Base-by-base conservation (phyloP, 1,140 invertebrate genomes). In the Bactericera cockerelli region DNA sequence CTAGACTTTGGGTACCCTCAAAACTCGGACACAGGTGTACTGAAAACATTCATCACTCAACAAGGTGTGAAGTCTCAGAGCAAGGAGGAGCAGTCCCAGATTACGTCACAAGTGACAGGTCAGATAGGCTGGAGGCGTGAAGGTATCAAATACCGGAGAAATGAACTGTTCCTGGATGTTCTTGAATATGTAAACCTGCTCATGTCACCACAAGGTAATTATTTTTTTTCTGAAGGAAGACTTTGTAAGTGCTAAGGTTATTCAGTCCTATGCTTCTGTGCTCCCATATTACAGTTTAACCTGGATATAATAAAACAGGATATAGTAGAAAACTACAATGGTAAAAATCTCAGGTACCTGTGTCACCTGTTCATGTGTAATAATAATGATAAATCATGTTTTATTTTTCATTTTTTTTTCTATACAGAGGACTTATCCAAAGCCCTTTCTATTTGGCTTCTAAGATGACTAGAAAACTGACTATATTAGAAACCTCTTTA, bases 71-170 rank as follows among this genome's bases (percentile, higher is more conserved):
- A 98, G 75, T 97, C 95, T 60, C 86, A 95, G 65, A 97, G 91
- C 11, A 99, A 99, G 74, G 97, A 99, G 70, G 97, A 99, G 74
- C 97, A 99, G 72, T 89, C 93, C 59, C 95, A 99, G 75, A 99
- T 99, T 65, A 99, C 97, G 21, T 98, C 94, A 36, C 97, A 99
- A 77, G 92, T 98, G 2, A 98, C 95, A 6, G 95, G 95, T 0
- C 95, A 98, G 75, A 99, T 99, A 67, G 96, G 97, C n/a, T 99
- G 97, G 97, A 78, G 97, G 64, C 78, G 96, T 36, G 97, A 99
- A 76, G 96, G 96, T 19, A 99, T 99, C 62, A 99, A 99, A 72
- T 99, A 99, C 70, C 78, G 97, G 26, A 80, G 96, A 54, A 99
- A 99, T 73, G 97, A 99, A 73, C 75, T 99, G 2, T 99, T 99